These are phyloP conservation scores for Labia minor DNA, from an alignment of 2,888 invertebrate species.

Conservation along the genomic window DNA sequence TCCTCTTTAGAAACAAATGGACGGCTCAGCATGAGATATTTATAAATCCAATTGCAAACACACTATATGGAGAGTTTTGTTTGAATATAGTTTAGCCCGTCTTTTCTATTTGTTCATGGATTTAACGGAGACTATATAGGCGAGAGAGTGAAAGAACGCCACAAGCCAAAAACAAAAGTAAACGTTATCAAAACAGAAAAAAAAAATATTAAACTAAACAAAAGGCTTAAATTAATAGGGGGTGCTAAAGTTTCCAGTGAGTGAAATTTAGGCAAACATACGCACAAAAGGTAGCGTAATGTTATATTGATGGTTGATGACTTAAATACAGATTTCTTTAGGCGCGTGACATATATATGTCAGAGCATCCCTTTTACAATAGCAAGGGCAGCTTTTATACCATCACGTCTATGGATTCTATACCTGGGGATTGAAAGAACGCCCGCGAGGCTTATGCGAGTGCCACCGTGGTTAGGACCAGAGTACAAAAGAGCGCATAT, in stretches of 20 bases:
- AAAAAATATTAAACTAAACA: neutral
- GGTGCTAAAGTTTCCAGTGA: neutral
- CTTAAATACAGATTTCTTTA: conserved; percentile 5
- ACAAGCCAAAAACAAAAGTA: conserved; percentile 2
- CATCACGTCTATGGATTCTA: neutral
- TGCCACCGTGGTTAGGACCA: neutral
- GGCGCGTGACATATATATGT: neutral
- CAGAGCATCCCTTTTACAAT: neutral
- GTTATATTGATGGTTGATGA: conserved; percentile 3
- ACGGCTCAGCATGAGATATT: conserved; percentile 1
- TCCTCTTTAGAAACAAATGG: neutral
- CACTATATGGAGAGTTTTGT: conserved; percentile 13
- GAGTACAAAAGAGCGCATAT: neutral
- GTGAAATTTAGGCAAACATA: neutral
- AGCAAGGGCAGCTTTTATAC: neutral
- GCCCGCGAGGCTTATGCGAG: conserved; percentile 1
- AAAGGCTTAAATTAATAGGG: neutral
- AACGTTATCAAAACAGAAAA: conserved; percentile 1
- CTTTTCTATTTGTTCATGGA: conserved; percentile 2
- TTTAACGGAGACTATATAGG: neutral
- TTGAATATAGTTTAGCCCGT: conserved; percentile 5
- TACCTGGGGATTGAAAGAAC: conserved; percentile 4
- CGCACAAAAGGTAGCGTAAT: neutral
- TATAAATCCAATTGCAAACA: conserved; percentile 13
- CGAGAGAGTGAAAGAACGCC: neutral